Base-by-base conservation (phyloP, 2,888 invertebrate genomes). In the Aethes cnicana region DNA sequence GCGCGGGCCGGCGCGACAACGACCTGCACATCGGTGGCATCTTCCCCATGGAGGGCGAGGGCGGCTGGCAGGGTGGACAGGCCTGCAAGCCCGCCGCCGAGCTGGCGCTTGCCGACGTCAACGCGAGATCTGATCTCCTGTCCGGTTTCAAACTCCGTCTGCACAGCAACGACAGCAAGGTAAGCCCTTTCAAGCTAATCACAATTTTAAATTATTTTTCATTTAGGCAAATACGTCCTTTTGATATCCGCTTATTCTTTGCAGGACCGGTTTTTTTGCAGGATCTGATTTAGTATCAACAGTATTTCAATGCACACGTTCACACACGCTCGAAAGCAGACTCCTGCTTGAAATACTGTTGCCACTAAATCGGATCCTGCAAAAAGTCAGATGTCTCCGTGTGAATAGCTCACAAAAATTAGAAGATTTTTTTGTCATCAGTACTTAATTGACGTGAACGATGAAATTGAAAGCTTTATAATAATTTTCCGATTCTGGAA, bases 1-100 rank as follows among this genome's bases (percentile, higher is more conserved):
- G 86, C 62, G 86, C 84, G 59, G 83, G 81, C 9, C 78, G 88
- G 54, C 90, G 91, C 36, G 92, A 92, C 64, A 94, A 95, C 84
- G 95, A 96, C 72, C 90, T 98, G 68, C 97, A 98, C 85, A 97
- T 98, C 80, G 99, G 98, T 47, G 99, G 98, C 47, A 98, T 99
- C 73, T 99, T 99, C 84, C 99, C 99, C 26, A 98, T 99, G 91
- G 95, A 93, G 49, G 98, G 97, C 41, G 95, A 96, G 73, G 97
- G 98, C 42, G 98, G 98, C 66, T 99, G 98, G 98, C 98, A 98
- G 74, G 99, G 99, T 23, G 99, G 99, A 3, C 96, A 97, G 92
- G 98, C 98, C 6, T 99, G 99, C 88, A 96, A 96, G 92, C 99
- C 99, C 25, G 99, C 99, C 33, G 98, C 98, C 53, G 93, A 96